These are phyloP conservation scores for Saxidomus purpurata DNA, from an alignment of 1,140 invertebrate genomes.

Conservation along the genomic window DNA sequence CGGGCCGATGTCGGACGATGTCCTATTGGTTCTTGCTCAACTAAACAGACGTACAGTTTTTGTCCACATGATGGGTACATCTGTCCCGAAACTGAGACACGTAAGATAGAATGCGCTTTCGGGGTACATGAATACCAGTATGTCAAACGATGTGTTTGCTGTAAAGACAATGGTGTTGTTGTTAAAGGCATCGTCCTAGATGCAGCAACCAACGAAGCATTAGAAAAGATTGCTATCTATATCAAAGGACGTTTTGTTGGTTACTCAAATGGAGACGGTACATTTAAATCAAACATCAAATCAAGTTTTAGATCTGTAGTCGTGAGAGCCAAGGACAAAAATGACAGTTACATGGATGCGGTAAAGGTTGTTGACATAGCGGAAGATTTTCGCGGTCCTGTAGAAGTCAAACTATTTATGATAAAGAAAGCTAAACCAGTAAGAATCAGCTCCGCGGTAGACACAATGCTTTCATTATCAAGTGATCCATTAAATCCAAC, in stretches of 20 bases:
- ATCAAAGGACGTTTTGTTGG: background rate
- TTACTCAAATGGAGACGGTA: background rate
- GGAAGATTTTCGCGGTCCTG: background rate
- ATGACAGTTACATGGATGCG: background rate
- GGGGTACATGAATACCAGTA: background rate
- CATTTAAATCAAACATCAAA: background rate
- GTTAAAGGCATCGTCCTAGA: conserved; percentile 2
- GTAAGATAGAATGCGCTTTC: no score
- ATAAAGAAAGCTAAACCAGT: background rate
- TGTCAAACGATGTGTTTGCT: conserved; percentile 28
- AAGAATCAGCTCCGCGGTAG: background rate
- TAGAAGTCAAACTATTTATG: background rate
- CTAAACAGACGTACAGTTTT: no score
- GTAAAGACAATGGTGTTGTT: conserved; percentile 7
- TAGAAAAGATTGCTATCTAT: background rate
- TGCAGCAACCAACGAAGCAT: background rate
- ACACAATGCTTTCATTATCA: background rate
- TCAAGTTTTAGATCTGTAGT: background rate
- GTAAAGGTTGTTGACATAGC: conserved; percentile 21
- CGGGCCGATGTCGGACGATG: conserved; percentile 18
- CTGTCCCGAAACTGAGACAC: no score
- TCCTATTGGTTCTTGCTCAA: no score
- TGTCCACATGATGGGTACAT: no score
- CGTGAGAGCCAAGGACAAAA: background rate
- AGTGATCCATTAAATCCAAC: background rate